A percentile compares a stretch with the other conserved stretches of the same genome.
Evolutionary conservation across 2,797 vertebrate species (phyloP).

Genomic region (Cyprinodon diabolis): DNA sequence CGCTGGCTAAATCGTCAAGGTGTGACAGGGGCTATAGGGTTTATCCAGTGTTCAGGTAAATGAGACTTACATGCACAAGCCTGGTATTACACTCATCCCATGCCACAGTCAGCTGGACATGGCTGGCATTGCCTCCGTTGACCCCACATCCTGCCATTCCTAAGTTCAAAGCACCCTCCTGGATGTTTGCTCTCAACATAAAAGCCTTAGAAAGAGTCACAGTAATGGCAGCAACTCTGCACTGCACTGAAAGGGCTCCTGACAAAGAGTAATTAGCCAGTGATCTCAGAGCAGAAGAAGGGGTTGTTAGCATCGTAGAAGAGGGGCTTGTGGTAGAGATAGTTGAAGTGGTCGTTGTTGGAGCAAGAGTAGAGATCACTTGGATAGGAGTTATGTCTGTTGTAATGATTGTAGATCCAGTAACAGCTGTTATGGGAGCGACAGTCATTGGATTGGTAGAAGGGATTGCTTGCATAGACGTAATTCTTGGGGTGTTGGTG

Average conservation of each 20-base stretch:
- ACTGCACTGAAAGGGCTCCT: constrained; percentile 74
- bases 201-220: constrained; percentile 79
- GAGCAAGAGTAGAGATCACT: not conserved
- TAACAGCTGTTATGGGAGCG: not conserved
- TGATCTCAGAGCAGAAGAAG: not conserved
- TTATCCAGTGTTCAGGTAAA: not conserved
- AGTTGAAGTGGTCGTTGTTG: not conserved
- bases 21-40: not conserved
- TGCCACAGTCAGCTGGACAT: constrained; percentile 75
- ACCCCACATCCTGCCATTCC: constrained; percentile 79
- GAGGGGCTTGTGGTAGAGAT: no score
- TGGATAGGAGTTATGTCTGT: not conserved
- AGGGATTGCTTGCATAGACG: not conserved
- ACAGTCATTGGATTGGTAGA: not conserved
- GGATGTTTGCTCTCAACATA: constrained; percentile 76
- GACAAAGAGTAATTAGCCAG: not conserved
- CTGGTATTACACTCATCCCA: constrained; percentile 84
- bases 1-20: no score
- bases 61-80: constrained; percentile 77
- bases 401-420: not conserved
- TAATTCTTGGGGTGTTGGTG: not conserved
- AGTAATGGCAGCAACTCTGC: constrained; percentile 74
- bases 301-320: not conserved
- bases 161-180: constrained; percentile 81
- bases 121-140: constrained; percentile 76